Evolutionary conservation across 2,888 invertebrate genomes (phyloP).

Genomic region (Lasioglossum marginatum): DNA sequence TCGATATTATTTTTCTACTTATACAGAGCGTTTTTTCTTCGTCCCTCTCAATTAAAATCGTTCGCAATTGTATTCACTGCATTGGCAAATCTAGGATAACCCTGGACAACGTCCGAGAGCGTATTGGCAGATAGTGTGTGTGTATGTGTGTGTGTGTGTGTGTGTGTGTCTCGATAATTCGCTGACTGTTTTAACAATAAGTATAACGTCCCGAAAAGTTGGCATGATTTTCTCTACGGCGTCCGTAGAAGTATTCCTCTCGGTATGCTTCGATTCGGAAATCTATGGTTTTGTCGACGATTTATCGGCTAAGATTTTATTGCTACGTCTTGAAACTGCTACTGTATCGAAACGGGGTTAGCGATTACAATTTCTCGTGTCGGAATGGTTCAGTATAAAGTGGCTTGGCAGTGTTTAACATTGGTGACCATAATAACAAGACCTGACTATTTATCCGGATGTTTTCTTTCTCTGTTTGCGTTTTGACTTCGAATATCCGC

Average conservation of each 20-base stretch:
- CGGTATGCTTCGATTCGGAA: conserved; percentile 20
- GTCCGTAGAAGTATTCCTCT: conserved; percentile 44
- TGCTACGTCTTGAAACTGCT: conserved; percentile 40
- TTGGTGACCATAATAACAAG: conserved; percentile 46
- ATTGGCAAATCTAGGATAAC: conserved; percentile 35
- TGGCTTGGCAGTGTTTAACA: conserved; percentile 67
- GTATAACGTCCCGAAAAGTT: conserved; percentile 20
- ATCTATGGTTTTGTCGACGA: conserved; percentile 8
- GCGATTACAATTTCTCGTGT: conserved; percentile 34
- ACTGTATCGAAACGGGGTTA: conserved; percentile 48
- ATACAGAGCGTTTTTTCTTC: neutral
- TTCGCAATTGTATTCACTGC: neutral
- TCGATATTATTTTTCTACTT: conserved; percentile 35
- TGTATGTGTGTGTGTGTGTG: neutral
- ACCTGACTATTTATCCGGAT: conserved; percentile 48
- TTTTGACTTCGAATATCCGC: conserved; percentile 32
- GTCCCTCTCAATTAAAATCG: conserved; percentile 3
- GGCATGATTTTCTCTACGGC: conserved; percentile 33
- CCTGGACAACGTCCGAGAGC: conserved; percentile 40
- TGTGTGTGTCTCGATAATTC: conserved; percentile 12
- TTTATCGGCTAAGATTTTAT: conserved; percentile 41
- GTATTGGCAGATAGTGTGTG: conserved; percentile 24
- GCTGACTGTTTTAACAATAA: conserved; percentile 30
- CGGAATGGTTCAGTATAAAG: conserved; percentile 41
- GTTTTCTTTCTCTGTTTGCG: neutral